Evolutionary conservation across 2,888 invertebrate species (phyloP).

Genomic region (Tachina grossa): DNA sequence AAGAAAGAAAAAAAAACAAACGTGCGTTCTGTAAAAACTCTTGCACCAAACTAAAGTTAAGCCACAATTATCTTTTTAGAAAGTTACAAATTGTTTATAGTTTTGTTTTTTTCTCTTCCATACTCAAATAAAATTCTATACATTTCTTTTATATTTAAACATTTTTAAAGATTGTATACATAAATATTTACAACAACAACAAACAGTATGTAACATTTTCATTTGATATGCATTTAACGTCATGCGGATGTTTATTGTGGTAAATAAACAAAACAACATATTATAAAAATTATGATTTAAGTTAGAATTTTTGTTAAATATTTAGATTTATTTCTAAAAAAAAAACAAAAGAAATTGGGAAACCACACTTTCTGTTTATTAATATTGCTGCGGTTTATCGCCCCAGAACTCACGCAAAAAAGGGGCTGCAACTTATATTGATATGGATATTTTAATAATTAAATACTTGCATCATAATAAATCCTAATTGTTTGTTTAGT

Average conservation of each 20-base stretch:
- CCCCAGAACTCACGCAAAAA: background rate
- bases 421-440: background rate
- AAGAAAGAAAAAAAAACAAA: background rate
- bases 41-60: conserved; percentile 55
- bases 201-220: conserved; percentile 46
- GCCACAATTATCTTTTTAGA: conserved; percentile 30
- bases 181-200: background rate
- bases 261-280: conserved; percentile 42
- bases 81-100: conserved; percentile 40
- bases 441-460: conserved; percentile 35
- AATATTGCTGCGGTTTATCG: background rate
- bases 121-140: too few species aligned
- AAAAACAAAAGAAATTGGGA: conserved; percentile 42
- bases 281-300: conserved; percentile 63
- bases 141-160: too few species aligned
- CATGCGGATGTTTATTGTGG: conserved; percentile 59
- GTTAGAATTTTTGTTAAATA: conserved; percentile 19
- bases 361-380: conserved; percentile 17
- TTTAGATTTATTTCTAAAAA: conserved; percentile 50
- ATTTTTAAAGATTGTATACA: too few species aligned
- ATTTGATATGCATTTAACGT: conserved; percentile 23
- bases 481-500: conserved; percentile 44
- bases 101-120: too few species aligned
- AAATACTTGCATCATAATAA: conserved; percentile 8
- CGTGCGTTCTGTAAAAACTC: conserved; percentile 56